Evolutionary conservation across 1,140 invertebrate genomes (phyloP).

Genomic region (Drosophila jambulina): DNA sequence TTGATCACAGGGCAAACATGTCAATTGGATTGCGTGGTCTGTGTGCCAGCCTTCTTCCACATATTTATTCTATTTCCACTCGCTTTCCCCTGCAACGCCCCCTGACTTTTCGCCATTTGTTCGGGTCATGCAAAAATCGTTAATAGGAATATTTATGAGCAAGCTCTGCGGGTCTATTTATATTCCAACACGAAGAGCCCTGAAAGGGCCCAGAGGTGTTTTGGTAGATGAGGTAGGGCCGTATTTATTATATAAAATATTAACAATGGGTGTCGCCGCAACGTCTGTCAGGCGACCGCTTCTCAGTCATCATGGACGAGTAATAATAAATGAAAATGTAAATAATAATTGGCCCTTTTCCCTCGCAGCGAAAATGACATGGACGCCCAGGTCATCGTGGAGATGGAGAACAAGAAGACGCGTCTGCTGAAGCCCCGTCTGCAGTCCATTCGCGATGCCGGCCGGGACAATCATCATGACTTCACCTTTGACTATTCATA

Average conservation of each 20-base stretch:
- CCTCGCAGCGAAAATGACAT: slow-evolving; percentile 91
- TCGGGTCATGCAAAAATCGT: slow-evolving; percentile 54
- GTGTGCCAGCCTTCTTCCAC: slow-evolving; percentile 2
- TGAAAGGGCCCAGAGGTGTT: slow-evolving; percentile 1
- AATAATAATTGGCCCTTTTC: slow-evolving; percentile 2
- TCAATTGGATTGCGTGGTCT: slow-evolving; percentile 49
- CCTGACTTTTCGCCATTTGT: slow-evolving; percentile 41
- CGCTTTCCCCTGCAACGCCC: slow-evolving; percentile 5
- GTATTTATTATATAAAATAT: slow-evolving; percentile 45
- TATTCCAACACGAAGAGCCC: slow-evolving; percentile 43
- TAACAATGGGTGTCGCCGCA: slow-evolving; percentile 26
- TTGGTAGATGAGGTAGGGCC: not conserved
- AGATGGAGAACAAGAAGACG: slow-evolving; percentile 95
- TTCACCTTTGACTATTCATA: slow-evolving; percentile 98
- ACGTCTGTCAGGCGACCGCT: too few relatives aligned
- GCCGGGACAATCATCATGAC: slow-evolving; percentile 91
- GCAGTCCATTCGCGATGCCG: slow-evolving; percentile 85
- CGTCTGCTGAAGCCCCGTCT: slow-evolving; percentile 91
- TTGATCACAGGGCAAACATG: slow-evolving; percentile 49
- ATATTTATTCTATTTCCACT: slow-evolving; percentile 25
- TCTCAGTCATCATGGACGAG: slow-evolving; percentile 7
- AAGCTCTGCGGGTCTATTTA: slow-evolving; percentile 20
- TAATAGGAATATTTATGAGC: slow-evolving; percentile 60
- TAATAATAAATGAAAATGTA: slow-evolving; percentile 19
- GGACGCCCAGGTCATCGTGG: slow-evolving; percentile 93